Conservation (phyloP, 2,797 vertebrate species). For the Eidolon dupreanum region DNA sequence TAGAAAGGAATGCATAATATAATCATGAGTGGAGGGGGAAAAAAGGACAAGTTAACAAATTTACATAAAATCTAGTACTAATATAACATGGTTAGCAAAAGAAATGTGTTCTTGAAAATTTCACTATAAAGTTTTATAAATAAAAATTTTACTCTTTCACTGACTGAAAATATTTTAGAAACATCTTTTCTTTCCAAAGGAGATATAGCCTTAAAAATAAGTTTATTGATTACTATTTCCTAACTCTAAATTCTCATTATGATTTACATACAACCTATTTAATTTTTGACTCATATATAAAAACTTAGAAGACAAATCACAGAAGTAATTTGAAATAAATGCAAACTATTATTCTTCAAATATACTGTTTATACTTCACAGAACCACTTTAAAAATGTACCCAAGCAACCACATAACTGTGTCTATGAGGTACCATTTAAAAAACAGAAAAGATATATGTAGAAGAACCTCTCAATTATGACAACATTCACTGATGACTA, state of each 20-base stretch:
- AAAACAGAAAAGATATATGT: background rate
- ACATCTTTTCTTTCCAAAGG: constrained; percentile 6
- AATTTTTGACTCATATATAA: background rate
- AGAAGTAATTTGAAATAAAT: constrained; percentile 22
- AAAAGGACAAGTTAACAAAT: constrained; percentile 26
- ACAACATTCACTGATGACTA: background rate
- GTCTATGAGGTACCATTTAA: background rate
- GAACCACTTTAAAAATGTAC: background rate
- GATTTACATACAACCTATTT: background rate
- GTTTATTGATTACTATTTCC: background rate
- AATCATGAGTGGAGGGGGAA: background rate
- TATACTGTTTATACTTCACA: background rate
- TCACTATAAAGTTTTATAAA: background rate
- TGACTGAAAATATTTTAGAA: constrained; percentile 40
- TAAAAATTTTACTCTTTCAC: background rate
- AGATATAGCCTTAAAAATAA: constrained; percentile 13
- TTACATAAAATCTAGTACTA: constrained; percentile 2
- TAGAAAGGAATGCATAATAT: constrained; percentile 77
- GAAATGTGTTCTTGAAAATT: background rate
- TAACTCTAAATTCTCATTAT: background rate
- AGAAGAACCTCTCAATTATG: background rate
- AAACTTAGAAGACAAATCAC: background rate
- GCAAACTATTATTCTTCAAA: background rate
- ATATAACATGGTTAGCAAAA: constrained; percentile 15
- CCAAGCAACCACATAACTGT: background rate